Base-by-base conservation (phyloP, 2,113 vertebrate species). In the Picathartes gymnocephalus region DNA sequence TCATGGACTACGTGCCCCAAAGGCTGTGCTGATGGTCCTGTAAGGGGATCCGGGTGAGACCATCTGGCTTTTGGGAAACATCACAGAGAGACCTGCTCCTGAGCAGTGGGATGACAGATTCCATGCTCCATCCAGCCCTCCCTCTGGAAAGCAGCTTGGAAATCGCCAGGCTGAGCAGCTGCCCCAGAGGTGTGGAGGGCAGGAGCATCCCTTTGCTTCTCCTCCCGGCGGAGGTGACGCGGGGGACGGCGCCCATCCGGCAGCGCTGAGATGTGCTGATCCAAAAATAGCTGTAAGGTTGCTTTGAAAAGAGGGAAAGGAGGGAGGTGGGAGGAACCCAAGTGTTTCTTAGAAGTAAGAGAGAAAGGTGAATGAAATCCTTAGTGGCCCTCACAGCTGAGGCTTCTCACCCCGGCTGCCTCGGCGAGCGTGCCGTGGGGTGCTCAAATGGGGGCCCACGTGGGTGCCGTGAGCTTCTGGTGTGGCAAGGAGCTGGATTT, bases 141-240 rank as follows among this genome's bases (percentile, higher is more conserved):
- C 56, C 17, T 50, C 23, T 9, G 33, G 66, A 35, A 40, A 88
- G 57, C 86, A 68, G 77, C 57, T 20, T 25, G 62, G 61, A 30
- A 62, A 45, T 50, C 47, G 33, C 28, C 0, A 0, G 47, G 60
- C 73, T 61, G 81, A 87, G 81, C 66, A 17, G 73, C 73, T 70
- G 73, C 50, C 64, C 62, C 19, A 11, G 65, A 3, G 1, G 39
- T 9, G 25, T 1, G 2, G 60, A 24, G 56, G 33, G 1, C 47
- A 47, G 2, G 6, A 28, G 39, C 3, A 3, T 71, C 82, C 64
- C 74, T 70, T 8, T 31, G 35, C 79, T 48, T 7, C 62, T 61
- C 3, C 30, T 83, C 1, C 33, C 0, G 0, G 31, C 0, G 3
- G 58, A 60, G 86, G n/a, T 73, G 86, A n/a, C 1, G 1, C 0